These are phyloP conservation scores for Bergia puertoricense DNA, from an alignment of 92 coral and sea anemone species.

Conservation along the genomic window DNA sequence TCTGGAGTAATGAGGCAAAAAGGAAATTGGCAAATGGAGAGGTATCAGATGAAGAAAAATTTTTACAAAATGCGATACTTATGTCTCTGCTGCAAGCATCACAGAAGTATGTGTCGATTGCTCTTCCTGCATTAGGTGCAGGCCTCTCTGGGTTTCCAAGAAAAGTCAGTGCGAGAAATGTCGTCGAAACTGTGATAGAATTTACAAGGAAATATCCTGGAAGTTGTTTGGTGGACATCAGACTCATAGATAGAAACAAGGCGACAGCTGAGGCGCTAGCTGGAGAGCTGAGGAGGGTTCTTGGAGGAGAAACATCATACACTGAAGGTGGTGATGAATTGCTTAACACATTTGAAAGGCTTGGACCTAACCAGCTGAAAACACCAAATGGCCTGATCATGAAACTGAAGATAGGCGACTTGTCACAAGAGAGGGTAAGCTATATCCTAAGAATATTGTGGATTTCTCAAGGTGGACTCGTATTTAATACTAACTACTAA, in stretches of 20 bases:
- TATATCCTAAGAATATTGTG: too few species aligned
- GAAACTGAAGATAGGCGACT: not conserved
- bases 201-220: constrained; percentile 44
- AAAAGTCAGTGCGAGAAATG: constrained; percentile 62
- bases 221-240: constrained; percentile 55
- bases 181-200: constrained; percentile 51
- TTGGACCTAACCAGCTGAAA: constrained; percentile 1
- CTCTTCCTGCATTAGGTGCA: constrained; percentile 76
- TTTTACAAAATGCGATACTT: constrained; percentile 44
- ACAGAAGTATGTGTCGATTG: constrained; percentile 53
- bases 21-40: constrained; percentile 13
- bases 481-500: too few species aligned
- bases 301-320: constrained; percentile 39
- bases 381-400: not conserved
- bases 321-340: not conserved
- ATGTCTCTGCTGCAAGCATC: constrained; percentile 55
- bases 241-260: constrained; percentile 58
- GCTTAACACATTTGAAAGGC: not conserved
- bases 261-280: constrained; percentile 51
- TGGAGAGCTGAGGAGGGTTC: constrained; percentile 45
- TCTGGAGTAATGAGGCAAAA: constrained; percentile 46
- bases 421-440: constrained; percentile 11
- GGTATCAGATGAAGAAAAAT: constrained; percentile 39
- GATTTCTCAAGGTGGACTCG: too few species aligned
- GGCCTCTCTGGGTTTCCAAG: constrained; percentile 67